Evolutionary conservation across 2,797 vertebrate species (phyloP).

Genomic region (Microctenopoma lineatum): DNA sequence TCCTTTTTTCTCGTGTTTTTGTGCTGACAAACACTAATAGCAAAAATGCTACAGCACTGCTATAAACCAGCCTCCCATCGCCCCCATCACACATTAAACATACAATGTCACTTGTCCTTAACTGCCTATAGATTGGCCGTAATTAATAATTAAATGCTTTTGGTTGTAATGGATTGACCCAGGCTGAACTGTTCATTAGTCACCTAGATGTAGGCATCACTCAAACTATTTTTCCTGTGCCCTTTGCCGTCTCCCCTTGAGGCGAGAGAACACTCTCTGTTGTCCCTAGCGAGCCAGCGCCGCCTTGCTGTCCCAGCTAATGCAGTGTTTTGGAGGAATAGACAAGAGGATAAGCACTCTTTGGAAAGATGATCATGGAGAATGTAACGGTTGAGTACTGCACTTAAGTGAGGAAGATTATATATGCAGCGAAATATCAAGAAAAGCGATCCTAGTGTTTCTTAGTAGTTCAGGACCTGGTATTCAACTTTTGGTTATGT

Average conservation of each 20-base stretch:
- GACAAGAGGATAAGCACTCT: constrained; percentile 46
- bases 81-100: constrained; percentile 87
- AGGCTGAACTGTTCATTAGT: constrained; percentile 97
- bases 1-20: constrained; percentile 54
- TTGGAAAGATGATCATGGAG: constrained; percentile 35
- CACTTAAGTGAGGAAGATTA: not conserved
- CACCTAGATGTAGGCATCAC: constrained; percentile 93
- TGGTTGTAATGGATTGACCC: constrained; percentile 98
- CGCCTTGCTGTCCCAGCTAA: constrained; percentile 73
- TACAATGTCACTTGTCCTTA: constrained; percentile 92
- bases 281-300: constrained; percentile 51
- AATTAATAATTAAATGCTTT: constrained; percentile 99
- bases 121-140: constrained; percentile 89
- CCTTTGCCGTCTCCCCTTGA: constrained; percentile 81
- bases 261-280: constrained; percentile 49
- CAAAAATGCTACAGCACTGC: constrained; percentile 82
- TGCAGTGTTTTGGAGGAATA: constrained; percentile 68
- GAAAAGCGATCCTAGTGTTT: not conserved
- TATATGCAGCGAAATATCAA: no score
- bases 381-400: constrained; percentile 31
- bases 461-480: not conserved
- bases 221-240: constrained; percentile 90
- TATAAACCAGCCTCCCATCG: constrained; percentile 13
- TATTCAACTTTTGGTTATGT: no score
- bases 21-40: constrained; percentile 89